Evolutionary conservation across 2,797 vertebrate genomes (phyloP).

Genomic region (Hoplostethus mediterraneus): DNA sequence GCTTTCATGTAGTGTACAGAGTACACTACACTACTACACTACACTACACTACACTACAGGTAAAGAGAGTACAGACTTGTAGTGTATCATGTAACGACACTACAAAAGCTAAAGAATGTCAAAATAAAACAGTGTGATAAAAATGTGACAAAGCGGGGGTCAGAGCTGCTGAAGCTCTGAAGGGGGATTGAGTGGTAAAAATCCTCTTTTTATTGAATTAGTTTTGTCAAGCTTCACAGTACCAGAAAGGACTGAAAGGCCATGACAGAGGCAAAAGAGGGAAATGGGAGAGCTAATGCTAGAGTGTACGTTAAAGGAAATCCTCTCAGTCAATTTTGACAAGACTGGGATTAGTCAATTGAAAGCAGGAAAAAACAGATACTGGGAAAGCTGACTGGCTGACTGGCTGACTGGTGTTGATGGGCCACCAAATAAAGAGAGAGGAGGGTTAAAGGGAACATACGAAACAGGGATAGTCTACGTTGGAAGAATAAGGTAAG

Average conservation of each 20-base stretch:
- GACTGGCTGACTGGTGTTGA: too few species aligned
- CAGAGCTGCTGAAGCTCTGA: constrained; percentile 34
- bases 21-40: too few species aligned
- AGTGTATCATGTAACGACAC: constrained; percentile 57
- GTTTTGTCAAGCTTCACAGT: constrained; percentile 40
- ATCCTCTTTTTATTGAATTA: constrained; percentile 28
- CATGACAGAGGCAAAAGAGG: constrained; percentile 13
- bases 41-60: neutral
- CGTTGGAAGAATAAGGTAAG: constrained; percentile 15
- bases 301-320: neutral
- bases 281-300: constrained; percentile 21
- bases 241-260: constrained; percentile 33
- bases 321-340: too few species aligned
- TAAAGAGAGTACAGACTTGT: constrained; percentile 28
- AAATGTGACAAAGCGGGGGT: constrained; percentile 55
- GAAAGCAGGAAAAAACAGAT: too few species aligned
- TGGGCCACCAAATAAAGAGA: too few species aligned
- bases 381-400: too few species aligned
- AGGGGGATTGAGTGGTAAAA: constrained; percentile 41
- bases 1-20: too few species aligned
- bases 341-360: too few species aligned
- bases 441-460: constrained; percentile 30
- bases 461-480: constrained; percentile 29
- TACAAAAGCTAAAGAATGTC: constrained; percentile 58
- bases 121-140: constrained; percentile 57